Percentiles rank a stretch among this genome's conserved stretches.
These are phyloP conservation scores for Gallirallus australis DNA, from an alignment of 2,797 vertebrate genomes.

Conservation along the genomic window DNA sequence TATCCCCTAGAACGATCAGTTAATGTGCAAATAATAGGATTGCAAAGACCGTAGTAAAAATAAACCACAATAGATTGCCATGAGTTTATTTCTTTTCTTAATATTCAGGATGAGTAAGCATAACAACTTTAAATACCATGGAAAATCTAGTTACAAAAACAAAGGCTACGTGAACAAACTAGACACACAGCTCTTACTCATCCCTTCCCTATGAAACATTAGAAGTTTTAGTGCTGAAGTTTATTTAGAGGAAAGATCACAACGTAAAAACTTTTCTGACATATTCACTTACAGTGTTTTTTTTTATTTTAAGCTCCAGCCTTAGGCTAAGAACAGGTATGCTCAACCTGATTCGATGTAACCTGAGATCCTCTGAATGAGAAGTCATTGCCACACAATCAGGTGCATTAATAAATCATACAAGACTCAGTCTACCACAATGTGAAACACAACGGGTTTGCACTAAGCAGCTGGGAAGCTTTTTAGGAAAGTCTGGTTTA, in stretches of 20 bases:
- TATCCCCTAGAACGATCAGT: background rate
- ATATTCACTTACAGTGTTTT: background rate
- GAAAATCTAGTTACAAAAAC: constrained; percentile 25
- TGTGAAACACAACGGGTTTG: background rate
- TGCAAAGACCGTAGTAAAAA: constrained; percentile 13
- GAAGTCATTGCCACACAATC: background rate
- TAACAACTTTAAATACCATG: constrained; percentile 5
- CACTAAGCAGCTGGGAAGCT: background rate
- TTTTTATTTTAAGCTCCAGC: background rate
- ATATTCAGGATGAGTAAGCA: constrained; percentile 21
- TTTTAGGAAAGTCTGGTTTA: background rate
- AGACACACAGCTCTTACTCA: background rate
- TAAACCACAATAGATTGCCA: background rate
- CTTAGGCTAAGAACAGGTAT: background rate
- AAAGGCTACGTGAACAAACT: background rate
- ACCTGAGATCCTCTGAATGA: background rate
- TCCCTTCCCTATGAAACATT: background rate
- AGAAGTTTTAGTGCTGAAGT: background rate
- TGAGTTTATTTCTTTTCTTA: background rate
- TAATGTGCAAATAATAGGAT: constrained; percentile 1
- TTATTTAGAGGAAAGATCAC: background rate
- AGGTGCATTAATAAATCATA: background rate
- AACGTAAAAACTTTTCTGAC: background rate
- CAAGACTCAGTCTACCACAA: background rate
- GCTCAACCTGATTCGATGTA: background rate